Evolutionary conservation across 2,113 vertebrate species (phyloP).

Genomic region (Hippocampus comes): DNA sequence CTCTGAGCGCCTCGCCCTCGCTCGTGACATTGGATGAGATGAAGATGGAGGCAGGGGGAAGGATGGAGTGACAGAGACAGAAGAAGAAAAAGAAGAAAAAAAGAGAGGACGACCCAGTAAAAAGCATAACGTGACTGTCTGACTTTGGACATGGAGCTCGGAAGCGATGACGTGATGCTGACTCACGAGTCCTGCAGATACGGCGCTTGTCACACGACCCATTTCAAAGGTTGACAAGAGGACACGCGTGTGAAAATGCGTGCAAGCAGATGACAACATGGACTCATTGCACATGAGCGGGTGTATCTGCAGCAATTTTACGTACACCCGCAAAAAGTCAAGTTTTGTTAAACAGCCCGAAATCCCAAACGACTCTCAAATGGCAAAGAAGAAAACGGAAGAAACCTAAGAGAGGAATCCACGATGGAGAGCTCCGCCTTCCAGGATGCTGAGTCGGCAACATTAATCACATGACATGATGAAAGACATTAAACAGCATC

Average conservation of each 20-base stretch:
- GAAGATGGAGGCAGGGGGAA: constrained; percentile 13
- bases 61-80: constrained; percentile 12
- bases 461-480: too few species aligned
- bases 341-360: too few species aligned
- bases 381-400: too few species aligned
- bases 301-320: not conserved
- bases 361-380: too few species aligned
- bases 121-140: constrained; percentile 2
- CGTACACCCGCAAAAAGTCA: not conserved
- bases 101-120: not conserved
- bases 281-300: not conserved
- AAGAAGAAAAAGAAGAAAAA: not conserved
- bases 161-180: constrained; percentile 34
- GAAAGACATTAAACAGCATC: too few species aligned
- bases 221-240: constrained; percentile 29
- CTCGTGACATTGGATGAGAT: constrained; percentile 40
- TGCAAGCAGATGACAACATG: not conserved
- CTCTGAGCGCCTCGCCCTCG: constrained; percentile 49
- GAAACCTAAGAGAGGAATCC: too few species aligned
- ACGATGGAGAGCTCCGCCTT: too few species aligned
- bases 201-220: constrained; percentile 23
- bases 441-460: too few species aligned
- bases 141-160: constrained; percentile 16
- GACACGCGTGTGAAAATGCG: constrained; percentile 1
- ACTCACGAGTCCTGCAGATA: constrained; percentile 54